Evolutionary conservation across 35 echinoderm and acorn worm species (phyloP), one percentile per base, ranked within the genome.

Genomic region (Ophiothrix spiculata): DNA sequence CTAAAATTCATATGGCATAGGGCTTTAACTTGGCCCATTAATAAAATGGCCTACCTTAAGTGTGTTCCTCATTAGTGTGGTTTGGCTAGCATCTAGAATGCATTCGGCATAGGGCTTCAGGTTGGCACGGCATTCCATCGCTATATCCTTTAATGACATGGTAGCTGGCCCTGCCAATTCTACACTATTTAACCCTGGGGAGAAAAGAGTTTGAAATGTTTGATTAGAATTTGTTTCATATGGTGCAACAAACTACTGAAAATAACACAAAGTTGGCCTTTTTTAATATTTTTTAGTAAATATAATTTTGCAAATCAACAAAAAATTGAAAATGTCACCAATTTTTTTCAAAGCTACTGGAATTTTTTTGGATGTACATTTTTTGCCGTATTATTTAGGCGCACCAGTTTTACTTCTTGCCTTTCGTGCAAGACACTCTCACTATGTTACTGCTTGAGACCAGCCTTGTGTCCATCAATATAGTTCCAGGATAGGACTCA

Each of bases 101-200:
- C 81, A 74, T 35, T 98, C 89, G 4, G 92, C 91, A 80, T 94
- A 88, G 0, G 96, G 91, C 38, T 81, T 85, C 74, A 99, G 80
- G 38, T 93, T 88, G 56, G 86, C 81, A 2, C 88, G 38, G 78
- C 95, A 97, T 75, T 97, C 95, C 79, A 81, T 88, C n/a, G 87
- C 84, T 46, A 97, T 97, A 38, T 90, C 95, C 38, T 97, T 93
- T n/a, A 97, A 81, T 12, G 91, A 89, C 91, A 93, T 97, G 41
- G 95, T 93, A 37, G 95, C 87, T 42, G 95, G 87, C 0, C 80
- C 91, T 13, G 88, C 86, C 36, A 97, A 74, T 39, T 90, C 88
- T 33, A 88, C 78, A 64, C 93, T 88, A 82, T 88, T 87, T 38
- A 97, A 37, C 56, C 86, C 90, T 95, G 56, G 25, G 16, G 32